A percentile compares a stretch with the other conserved stretches of the same genome.
Conservation (phyloP, 2,888 invertebrate species). For the Oscheius sp. region DNA sequence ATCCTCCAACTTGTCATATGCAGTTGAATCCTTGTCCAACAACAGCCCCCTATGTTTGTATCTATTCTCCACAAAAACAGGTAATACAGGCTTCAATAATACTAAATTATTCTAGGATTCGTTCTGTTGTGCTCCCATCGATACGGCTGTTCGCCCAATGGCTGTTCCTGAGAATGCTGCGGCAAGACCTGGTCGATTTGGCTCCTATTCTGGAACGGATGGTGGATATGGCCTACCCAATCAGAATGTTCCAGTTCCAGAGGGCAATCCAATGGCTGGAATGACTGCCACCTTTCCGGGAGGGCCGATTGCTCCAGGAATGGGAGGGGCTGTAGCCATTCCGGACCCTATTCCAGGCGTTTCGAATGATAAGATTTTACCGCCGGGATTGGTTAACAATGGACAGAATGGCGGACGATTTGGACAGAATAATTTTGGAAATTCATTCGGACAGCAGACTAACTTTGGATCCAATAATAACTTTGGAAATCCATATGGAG, state of each 20-base stretch:
- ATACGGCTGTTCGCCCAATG: slow-evolving; percentile 57
- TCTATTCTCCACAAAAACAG: slow-evolving; percentile 68
- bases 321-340: slow-evolving; percentile 39
- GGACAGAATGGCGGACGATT: neutral
- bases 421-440: slow-evolving; percentile 1
- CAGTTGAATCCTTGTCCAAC: slow-evolving; percentile 67
- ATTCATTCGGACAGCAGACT: neutral
- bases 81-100: slow-evolving; percentile 15
- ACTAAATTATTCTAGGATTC: slow-evolving; percentile 50
- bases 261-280: slow-evolving; percentile 32
- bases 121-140: slow-evolving; percentile 68
- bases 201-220: neutral
- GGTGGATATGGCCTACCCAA: neutral
- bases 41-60: slow-evolving; percentile 67
- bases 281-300: slow-evolving; percentile 48
- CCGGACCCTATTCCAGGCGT: slow-evolving; percentile 55
- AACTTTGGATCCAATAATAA: slow-evolving; percentile 4
- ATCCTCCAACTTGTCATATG: slow-evolving; percentile 68
- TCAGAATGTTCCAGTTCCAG: slow-evolving; percentile 15
- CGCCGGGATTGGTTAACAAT: slow-evolving; percentile 39
- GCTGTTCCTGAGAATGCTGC: slow-evolving; percentile 37
- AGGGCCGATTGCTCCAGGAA: slow-evolving; percentile 37
- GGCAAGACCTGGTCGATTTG: slow-evolving; percentile 28
- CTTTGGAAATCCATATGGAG: neutral
- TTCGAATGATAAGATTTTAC: slow-evolving; percentile 34